Conservation (phyloP, 2,797 vertebrate genomes). For the Gambelia wislizenii region DNA sequence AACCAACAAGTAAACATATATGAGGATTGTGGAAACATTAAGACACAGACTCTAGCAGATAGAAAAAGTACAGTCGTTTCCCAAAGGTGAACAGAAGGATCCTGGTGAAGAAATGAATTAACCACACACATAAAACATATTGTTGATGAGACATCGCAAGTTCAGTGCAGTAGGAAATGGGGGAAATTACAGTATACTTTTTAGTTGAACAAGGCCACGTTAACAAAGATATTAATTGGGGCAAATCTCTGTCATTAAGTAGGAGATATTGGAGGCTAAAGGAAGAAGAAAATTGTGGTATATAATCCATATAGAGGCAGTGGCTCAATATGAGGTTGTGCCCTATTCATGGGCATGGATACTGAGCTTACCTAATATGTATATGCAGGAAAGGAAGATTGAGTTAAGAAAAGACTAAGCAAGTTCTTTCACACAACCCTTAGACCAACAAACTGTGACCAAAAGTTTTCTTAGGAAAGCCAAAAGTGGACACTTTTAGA, state of each 20-base stretch:
- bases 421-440: neutral
- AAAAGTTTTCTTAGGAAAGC: neutral
- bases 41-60: neutral
- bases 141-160: constrained; percentile 36
- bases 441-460: no score
- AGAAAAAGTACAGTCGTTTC: neutral
- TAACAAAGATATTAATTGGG: neutral
- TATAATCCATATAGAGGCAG: neutral
- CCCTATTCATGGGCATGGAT: neutral
- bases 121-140: constrained; percentile 35
- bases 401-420: neutral
- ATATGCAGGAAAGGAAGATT: neutral
- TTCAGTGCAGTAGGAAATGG: constrained; percentile 17
- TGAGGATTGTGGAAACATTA: constrained; percentile 2
- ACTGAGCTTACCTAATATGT: neutral
- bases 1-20: constrained; percentile 16
- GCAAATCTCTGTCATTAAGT: neutral
- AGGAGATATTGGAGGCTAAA: accelerated
- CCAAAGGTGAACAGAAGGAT: neutral
- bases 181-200: constrained; percentile 7
- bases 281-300: neutral
- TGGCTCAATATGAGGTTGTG: neutral
- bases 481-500: neutral
- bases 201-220: constrained; percentile 14
- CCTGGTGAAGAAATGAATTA: neutral